A percentile compares a stretch with the other conserved stretches of the same genome.
Conservation (phyloP, 2,113 vertebrate genomes). For the Alces alces region DNA sequence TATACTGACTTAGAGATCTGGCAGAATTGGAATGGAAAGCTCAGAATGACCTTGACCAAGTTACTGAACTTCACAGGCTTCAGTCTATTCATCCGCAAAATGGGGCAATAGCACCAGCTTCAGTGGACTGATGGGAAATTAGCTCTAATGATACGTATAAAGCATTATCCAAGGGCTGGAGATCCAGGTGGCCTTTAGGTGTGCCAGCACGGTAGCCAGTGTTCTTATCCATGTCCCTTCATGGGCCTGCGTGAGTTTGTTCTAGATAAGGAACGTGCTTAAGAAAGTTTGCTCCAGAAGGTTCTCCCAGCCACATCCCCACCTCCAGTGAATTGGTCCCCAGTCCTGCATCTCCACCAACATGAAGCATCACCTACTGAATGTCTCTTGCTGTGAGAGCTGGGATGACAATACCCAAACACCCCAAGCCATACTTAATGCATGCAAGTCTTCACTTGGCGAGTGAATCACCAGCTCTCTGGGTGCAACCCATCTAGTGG, state of each 20-base stretch:
- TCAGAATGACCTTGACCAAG: background rate
- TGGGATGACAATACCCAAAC: too few relatives aligned
- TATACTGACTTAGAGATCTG: background rate
- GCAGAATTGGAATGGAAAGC: too few relatives aligned
- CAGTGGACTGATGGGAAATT: background rate
- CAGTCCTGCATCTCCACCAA: too few relatives aligned
- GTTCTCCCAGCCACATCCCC: background rate
- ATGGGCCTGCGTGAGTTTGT: rapidly evolving
- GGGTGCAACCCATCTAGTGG: rapidly evolving
- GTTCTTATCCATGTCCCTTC: background rate
- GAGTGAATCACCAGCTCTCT: background rate
- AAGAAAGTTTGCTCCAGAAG: background rate
- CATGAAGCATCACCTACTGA: background rate
- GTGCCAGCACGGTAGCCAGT: rapidly evolving
- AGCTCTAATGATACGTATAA: background rate
- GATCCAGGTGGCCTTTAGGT: background rate
- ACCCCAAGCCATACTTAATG: background rate
- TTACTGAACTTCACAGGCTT: background rate
- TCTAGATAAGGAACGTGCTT: background rate
- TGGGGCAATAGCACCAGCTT: background rate
- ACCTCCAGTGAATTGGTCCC: background rate
- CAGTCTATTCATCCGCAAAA: background rate
- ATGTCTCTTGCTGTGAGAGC: background rate
- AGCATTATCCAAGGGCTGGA: background rate
- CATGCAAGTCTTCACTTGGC: background rate